Evolutionary conservation across 1,140 invertebrate species (phyloP).

Genomic region (Macrotrachela quadricornifera): DNA sequence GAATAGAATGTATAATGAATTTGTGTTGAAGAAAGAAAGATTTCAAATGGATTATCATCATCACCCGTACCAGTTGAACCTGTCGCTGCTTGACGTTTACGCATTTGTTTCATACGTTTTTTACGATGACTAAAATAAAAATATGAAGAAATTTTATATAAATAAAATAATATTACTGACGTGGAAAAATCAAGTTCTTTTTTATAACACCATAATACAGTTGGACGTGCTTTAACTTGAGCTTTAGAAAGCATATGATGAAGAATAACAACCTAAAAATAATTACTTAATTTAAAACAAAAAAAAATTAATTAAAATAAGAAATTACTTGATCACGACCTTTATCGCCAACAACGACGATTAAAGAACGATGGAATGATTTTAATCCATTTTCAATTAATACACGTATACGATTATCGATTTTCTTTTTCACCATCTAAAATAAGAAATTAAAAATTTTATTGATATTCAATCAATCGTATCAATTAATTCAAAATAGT

Average conservation of each 20-base stretch:
- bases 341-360: constrained; percentile 85
- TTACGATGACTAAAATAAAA: constrained; percentile 51
- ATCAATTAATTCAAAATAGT: no score
- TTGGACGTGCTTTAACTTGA: constrained; percentile 62
- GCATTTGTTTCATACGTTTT: constrained; percentile 64
- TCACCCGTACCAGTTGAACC: constrained; percentile 63
- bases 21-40: constrained; percentile 81
- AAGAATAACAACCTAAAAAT: constrained; percentile 59
- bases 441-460: background rate
- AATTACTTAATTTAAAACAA: background rate
- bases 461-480: background rate
- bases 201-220: constrained; percentile 94
- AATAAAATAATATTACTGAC: constrained; percentile 27
- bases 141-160: constrained; percentile 1
- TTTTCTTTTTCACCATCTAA: constrained; percentile 44
- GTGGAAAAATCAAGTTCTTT: constrained; percentile 78
- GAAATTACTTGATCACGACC: constrained; percentile 65
- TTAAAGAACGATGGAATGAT: constrained; percentile 63
- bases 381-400: constrained; percentile 90
- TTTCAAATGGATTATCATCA: constrained; percentile 87
- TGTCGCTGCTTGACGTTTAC: constrained; percentile 56
- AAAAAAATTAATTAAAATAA: constrained; percentile 1
- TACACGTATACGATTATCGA: constrained; percentile 79
- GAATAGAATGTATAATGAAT: constrained; percentile 91
- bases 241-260: constrained; percentile 93